Evolutionary conservation across 2,888 invertebrate genomes (phyloP), one percentile per base, ranked within the genome.

Genomic region (Lycophotia porphyrea): DNA sequence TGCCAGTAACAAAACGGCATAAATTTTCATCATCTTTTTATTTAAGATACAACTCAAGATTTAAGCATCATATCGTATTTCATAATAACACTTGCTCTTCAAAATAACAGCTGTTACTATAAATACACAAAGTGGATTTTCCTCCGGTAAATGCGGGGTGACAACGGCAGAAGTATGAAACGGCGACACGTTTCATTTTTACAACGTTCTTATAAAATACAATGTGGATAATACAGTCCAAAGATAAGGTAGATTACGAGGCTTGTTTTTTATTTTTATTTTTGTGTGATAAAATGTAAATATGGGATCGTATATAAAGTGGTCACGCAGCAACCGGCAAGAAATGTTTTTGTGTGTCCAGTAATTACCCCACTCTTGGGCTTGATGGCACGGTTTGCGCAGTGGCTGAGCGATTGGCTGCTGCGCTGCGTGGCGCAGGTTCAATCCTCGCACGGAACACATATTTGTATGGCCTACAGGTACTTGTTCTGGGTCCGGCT

Each of bases 171-270:
- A 71, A 44, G 55, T 34, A 24, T 13, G 13, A 44, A 49, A 9
- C 31, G 27, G n/a, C 36, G 63, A 76, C 78, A 80, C 87, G 80
- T 85, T 79, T 80, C 65, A 79, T 81, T 81, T 87, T 87, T 83
- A 87, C 69, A 77, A 76, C 76, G 63, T 71, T 60, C 76, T 83
- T 81, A 71, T 9, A 55, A 71, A 73, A 65, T 78, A 78, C 64
- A 78, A 63, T 39, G 15, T 64, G 78, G 44, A 69, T 76, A 73
- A 78, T 36, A 79, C 47, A 68, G 76, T 70, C 74, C 58, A 73
- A 73, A 87, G 76, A 78, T 71, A 79, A 74, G 58, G 63, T 55
- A 27, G 34, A 39, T 31, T 27, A 49, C 42, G 27, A 70, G 18
- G 69, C 8, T 52, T 60, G 21, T 44, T 42, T 47, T 44, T 55